Evolutionary conservation across 1,140 invertebrate species (phyloP).

Genomic region (Bicyclus anynana): DNA sequence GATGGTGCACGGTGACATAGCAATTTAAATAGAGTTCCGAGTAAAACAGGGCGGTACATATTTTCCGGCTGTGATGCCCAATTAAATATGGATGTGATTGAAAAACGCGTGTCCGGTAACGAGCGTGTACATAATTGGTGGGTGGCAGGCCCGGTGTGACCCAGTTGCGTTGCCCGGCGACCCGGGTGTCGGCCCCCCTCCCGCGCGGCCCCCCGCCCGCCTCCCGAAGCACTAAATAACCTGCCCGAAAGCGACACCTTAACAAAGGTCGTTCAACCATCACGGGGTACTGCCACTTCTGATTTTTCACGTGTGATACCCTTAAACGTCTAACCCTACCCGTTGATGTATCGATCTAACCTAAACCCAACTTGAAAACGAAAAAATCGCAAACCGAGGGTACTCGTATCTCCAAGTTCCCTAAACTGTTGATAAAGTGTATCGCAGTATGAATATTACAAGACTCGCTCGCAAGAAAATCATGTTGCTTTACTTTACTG

Average conservation of each 20-base stretch:
- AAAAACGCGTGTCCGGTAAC: slow-evolving; percentile 77
- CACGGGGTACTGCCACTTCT: slow-evolving; percentile 37
- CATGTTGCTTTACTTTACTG: slow-evolving; percentile 38
- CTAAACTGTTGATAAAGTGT: neutral
- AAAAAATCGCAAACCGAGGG: no score
- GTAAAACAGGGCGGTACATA: slow-evolving; percentile 66
- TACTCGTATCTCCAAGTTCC: neutral
- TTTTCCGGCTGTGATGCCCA: slow-evolving; percentile 71
- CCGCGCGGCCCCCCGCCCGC: slow-evolving; percentile 23
- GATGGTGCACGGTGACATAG: slow-evolving; percentile 25
- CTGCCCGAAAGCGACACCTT: slow-evolving; percentile 74
- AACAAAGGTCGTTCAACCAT: slow-evolving; percentile 75
- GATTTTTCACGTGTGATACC: slow-evolving; percentile 32
- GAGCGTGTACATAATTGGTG: slow-evolving; percentile 76
- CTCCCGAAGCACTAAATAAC: slow-evolving; percentile 64
- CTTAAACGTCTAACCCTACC: neutral
- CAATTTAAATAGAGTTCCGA: slow-evolving; percentile 60
- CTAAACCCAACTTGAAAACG: no score
- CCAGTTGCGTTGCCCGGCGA: slow-evolving; percentile 73
- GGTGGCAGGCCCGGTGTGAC: slow-evolving; percentile 66
- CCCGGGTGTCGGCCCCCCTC: slow-evolving; percentile 45
- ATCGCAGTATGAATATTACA: neutral
- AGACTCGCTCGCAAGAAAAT: slow-evolving; percentile 26
- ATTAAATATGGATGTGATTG: slow-evolving; percentile 77
- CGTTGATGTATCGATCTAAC: neutral